A percentile compares a stretch with the other conserved stretches of the same genome.
Evolutionary conservation across 2,113 vertebrate species (phyloP).

Genomic region (Xenopus laevis): DNA sequence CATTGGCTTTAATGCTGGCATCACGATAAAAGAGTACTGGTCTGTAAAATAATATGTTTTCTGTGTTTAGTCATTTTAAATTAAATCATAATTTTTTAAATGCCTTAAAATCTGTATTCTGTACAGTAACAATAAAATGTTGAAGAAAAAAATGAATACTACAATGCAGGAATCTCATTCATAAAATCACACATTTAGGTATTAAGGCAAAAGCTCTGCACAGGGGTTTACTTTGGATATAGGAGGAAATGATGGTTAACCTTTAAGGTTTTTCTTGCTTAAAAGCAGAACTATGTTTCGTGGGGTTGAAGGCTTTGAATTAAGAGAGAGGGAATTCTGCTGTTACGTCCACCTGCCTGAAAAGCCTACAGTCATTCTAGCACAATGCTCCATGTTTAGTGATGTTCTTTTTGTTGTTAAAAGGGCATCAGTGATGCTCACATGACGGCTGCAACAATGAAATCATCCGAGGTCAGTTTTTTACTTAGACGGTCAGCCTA

Average conservation of each 20-base stretch:
- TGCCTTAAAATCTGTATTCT: no score
- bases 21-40: no score
- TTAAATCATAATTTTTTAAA: no score
- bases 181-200: no score
- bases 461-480: conserved; percentile 33
- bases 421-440: conserved; percentile 19
- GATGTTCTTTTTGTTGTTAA: conserved; percentile 35
- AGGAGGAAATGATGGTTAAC: neutral
- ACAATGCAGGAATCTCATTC: no score
- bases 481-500: conserved; percentile 7
- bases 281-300: neutral
- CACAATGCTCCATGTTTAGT: neutral
- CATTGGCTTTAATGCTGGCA: no score
- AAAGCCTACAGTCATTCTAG: conserved; percentile 11
- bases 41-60: no score
- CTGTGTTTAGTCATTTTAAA: no score
- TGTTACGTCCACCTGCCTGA: conserved; percentile 2
- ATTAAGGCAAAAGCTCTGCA: no score
- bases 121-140: no score
- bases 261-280: neutral
- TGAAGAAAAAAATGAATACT: no score
- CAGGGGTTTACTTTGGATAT: no score
- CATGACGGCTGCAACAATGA: conserved; percentile 15
- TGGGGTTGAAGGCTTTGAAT: neutral
- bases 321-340: neutral